Evolutionary conservation across 2,797 vertebrate genomes (phyloP), one percentile per base, ranked within the genome.

Genomic region (Mycteria americana): DNA sequence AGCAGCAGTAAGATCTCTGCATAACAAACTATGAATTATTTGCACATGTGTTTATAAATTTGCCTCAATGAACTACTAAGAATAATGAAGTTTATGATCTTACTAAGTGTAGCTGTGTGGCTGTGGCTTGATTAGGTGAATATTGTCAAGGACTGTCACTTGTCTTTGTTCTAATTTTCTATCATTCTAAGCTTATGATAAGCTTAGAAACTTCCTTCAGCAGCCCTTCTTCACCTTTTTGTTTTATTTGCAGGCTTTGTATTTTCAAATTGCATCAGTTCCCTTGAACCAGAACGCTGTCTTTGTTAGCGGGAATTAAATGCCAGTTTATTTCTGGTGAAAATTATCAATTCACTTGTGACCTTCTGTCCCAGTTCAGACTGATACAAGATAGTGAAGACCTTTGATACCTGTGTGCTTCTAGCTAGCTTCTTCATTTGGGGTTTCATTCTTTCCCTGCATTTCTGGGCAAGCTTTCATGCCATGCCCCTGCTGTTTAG

Each of bases 401-500:
- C 72, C 78, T 85, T 93, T 92, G 92, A 87, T 94, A 78, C 21
- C n/a, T 3, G 1, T 50, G 45, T 60, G 84, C 60, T 92, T 81
- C 39, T 59, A 51, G 56, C 41, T 51, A 41, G 18, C 19, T 79
- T 76, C 48, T 85, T 88, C 41, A 10, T 77, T 79, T 59, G 43
- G 33, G 23, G 11, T 84, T 85, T 75, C 3, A 0, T 85, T 89
- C 75, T 84, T 68, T 80, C 18, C 56, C 11, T 3, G 33, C 8
- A 4, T 74, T 93, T 91, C 81, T 85, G 53, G 89, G 86, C 74
- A 70, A 93, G 64, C 86, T 92, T 83, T 92, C 78, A 90, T 85
- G 75, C 85, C 41, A 7, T 67, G 65, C 53, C n/a, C 95, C 93
- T 68, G 95, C 93, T 92, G 91, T 72, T 89, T 7, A 79, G 77